Base-by-base conservation (phyloP, 1,140 invertebrate species). In the Drosophila tristis region DNA sequence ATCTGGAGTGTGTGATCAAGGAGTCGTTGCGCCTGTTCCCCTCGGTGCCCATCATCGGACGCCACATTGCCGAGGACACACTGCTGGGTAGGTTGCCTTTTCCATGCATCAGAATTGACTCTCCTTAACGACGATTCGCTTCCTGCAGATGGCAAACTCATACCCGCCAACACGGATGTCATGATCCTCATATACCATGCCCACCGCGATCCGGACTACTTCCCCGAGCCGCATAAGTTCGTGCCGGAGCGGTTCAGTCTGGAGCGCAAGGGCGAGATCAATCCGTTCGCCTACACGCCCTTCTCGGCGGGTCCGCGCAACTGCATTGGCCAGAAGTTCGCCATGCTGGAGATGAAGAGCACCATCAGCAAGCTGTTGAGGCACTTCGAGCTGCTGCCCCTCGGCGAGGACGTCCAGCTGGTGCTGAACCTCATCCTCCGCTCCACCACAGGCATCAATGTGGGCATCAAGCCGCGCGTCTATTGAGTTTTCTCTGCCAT, bases 311-410 rank as follows among this genome's bases (percentile, higher is more conserved):
- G 95, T 6, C 92, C 92, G 15, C 92, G 93, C 74, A 95, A 95
- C 81, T 96, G 95, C 80, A 90, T 91, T 93, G 96, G 96, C 60
- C 96, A 96, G 92, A 96, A 95, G 90, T 98, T 97, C 91, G 97
- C 96, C 1, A 93, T 96, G 92, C 90, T 96, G 77, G 96, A 97
- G 92, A 92, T 96, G 84, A 97, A 97, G 91, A 93, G 86, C 49
- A 84, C 90, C 0, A 43, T 93, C 5, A 91, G 90, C 39, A 92
- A 93, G 66, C 56, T 93, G 35, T 20, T 93, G 1, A 72, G 92
- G 8, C 82, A 92, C n/a, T 93, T 80, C 48, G 92, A 93, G 65
- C 13, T 93, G 23, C 39, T 91, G 43, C 78, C 90, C 0, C 42
- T 89, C 2, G 90, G 90, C 26, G 42, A 68, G 9, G 70, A 81